Percentiles rank a stretch among this genome's conserved stretches.
Evolutionary conservation across 1,140 invertebrate species (phyloP).

Genomic region (Muscidifurax raptorellus): DNA sequence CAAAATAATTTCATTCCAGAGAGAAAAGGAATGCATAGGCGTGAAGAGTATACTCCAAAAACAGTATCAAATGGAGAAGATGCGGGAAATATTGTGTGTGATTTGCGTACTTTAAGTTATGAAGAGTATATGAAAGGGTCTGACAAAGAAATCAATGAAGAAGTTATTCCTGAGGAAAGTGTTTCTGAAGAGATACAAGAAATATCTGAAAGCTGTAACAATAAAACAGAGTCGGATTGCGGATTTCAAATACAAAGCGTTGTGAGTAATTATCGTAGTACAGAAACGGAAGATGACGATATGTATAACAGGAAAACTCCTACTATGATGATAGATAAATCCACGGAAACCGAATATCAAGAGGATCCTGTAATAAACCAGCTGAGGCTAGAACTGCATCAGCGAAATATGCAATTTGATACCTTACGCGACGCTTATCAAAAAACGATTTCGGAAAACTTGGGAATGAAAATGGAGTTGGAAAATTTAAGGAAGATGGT

Average conservation of each 20-base stretch:
- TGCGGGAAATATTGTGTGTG: not conserved
- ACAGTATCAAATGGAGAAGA: slow-evolving; percentile 56
- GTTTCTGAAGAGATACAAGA: not conserved
- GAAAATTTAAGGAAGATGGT: slow-evolving; percentile 60
- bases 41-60: slow-evolving; percentile 30
- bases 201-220: slow-evolving; percentile 26
- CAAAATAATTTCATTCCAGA: slow-evolving; percentile 37
- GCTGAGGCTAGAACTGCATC: slow-evolving; percentile 54
- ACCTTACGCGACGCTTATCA: slow-evolving; percentile 60
- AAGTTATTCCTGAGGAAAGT: not conserved
- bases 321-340: slow-evolving; percentile 27
- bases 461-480: slow-evolving; percentile 63
- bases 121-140: slow-evolving; percentile 64
- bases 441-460: slow-evolving; percentile 63
- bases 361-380: slow-evolving; percentile 51
- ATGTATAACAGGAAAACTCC: slow-evolving; percentile 28
- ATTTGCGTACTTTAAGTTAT: slow-evolving; percentile 60
- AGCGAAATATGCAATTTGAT: slow-evolving; percentile 58
- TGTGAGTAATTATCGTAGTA: slow-evolving; percentile 44
- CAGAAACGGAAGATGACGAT: slow-evolving; percentile 34
- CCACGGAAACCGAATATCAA: slow-evolving; percentile 36
- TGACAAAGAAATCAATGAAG: slow-evolving; percentile 8
- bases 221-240: not conserved
- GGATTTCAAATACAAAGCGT: slow-evolving; percentile 54
- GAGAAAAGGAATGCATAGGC: slow-evolving; percentile 41